These are phyloP conservation scores for Ibidorhyncha struthersii DNA, from an alignment of 2,113 vertebrate genomes.

Conservation along the genomic window DNA sequence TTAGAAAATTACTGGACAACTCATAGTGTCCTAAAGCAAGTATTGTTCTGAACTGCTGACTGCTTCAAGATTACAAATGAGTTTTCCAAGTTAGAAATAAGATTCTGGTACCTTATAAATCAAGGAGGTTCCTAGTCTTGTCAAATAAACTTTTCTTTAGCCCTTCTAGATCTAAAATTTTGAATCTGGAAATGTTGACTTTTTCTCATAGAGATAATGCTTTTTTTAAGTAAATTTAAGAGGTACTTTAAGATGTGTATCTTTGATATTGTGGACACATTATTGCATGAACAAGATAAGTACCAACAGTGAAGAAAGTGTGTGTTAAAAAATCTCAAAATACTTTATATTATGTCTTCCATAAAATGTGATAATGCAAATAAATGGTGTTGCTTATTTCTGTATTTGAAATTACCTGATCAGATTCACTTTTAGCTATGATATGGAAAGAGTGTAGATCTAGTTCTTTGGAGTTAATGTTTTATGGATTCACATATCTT, in stretches of 20 bases:
- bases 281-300: background rate
- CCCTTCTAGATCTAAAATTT: background rate
- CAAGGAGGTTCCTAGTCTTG: background rate
- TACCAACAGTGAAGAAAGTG: background rate
- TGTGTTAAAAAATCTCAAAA: background rate
- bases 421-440: background rate
- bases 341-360: background rate
- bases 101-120: background rate
- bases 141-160: background rate
- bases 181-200: background rate
- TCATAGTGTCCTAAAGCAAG: constrained; percentile 19
- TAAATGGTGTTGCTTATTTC: background rate
- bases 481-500: background rate
- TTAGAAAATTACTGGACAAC: constrained; percentile 9
- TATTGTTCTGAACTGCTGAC: constrained; percentile 2
- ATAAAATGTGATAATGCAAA: background rate
- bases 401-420: background rate
- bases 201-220: background rate
- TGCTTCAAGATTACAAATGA: constrained; percentile 1
- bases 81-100: background rate
- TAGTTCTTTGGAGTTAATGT: background rate
- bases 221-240: background rate
- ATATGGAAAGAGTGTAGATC: background rate
- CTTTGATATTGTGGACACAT: background rate
- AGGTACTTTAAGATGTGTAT: background rate